Percentiles rank a stretch among this genome's conserved stretches.
These are phyloP conservation scores for Colistium nudipinnis DNA, from an alignment of 2,113 vertebrate species.

Conservation along the genomic window DNA sequence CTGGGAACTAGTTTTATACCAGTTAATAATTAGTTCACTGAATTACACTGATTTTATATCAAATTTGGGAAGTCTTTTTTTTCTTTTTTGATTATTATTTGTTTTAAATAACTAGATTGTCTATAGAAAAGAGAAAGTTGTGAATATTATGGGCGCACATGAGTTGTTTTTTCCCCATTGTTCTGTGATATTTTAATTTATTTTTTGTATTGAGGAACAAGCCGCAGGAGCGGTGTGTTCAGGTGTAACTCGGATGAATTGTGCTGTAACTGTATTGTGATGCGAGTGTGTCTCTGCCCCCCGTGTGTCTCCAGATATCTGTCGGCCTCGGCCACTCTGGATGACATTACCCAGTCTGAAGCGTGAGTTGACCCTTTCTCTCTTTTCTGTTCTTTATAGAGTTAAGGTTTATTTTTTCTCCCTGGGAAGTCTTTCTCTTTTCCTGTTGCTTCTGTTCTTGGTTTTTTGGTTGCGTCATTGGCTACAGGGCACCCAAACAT, in stretches of 20 bases:
- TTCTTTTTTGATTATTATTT: too few species aligned
- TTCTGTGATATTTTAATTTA: not conserved
- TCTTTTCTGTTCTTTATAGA: constrained; percentile 45
- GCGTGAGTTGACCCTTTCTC: constrained; percentile 84
- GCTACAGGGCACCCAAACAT: too few species aligned
- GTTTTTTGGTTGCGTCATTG: too few species aligned
- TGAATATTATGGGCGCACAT: not conserved
- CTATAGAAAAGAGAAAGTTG: too few species aligned
- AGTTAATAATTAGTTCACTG: too few species aligned
- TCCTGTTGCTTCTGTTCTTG: constrained; percentile 2
- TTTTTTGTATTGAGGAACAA: not conserved
- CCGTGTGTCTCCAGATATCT: constrained; percentile 88
- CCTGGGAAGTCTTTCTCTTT: constrained; percentile 2
- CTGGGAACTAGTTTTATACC: too few species aligned
- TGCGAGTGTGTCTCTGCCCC: constrained; percentile 47
- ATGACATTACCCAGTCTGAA: constrained; percentile 88
- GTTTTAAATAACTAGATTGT: too few species aligned
- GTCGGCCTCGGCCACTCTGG: constrained; percentile 89
- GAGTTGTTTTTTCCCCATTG: not conserved
- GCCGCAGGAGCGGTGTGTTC: not conserved
- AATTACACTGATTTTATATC: too few species aligned
- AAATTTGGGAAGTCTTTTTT: too few species aligned
- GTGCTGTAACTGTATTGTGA: constrained; percentile 35
- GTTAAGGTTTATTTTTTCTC: constrained; percentile 39
- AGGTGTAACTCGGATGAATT: not conserved